These are phyloP conservation scores for Tigriopus californicus DNA, from an alignment of 2,888 invertebrate genomes.

Conservation along the genomic window DNA sequence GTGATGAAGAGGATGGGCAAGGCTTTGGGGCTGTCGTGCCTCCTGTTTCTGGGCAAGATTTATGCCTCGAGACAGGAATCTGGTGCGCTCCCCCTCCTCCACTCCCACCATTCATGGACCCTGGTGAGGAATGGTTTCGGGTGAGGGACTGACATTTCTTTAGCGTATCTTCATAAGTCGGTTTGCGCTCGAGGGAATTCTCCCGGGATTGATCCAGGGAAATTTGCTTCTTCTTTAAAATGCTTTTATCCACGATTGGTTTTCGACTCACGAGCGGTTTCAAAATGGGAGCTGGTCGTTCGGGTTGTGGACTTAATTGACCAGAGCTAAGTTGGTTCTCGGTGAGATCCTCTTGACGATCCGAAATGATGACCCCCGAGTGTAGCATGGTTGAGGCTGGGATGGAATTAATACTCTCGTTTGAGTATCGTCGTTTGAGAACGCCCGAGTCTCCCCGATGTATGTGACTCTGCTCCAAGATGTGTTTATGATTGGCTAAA, in stretches of 20 bases:
- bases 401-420: neutral
- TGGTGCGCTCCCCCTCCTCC: neutral
- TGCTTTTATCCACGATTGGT: constrained; percentile 4
- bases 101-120: neutral
- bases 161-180: constrained; percentile 12
- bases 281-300: constrained; percentile 12
- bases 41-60: neutral
- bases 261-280: neutral
- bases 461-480: too few species aligned
- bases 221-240: neutral
- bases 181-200: neutral
- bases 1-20: neutral
- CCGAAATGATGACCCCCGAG: neutral
- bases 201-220: neutral
- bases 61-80: neutral
- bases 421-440: neutral
- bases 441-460: neutral
- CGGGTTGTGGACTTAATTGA: neutral
- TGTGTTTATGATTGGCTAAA: neutral
- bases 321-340: neutral
- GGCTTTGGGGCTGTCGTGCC: neutral
- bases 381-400: constrained; percentile 5
- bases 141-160: constrained; percentile 13
- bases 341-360: neutral
- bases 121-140: constrained; percentile 1